phyloP scores from a whole-genome alignment of 2,113 vertebrate genomes.

The Hassar affinis region DNA sequence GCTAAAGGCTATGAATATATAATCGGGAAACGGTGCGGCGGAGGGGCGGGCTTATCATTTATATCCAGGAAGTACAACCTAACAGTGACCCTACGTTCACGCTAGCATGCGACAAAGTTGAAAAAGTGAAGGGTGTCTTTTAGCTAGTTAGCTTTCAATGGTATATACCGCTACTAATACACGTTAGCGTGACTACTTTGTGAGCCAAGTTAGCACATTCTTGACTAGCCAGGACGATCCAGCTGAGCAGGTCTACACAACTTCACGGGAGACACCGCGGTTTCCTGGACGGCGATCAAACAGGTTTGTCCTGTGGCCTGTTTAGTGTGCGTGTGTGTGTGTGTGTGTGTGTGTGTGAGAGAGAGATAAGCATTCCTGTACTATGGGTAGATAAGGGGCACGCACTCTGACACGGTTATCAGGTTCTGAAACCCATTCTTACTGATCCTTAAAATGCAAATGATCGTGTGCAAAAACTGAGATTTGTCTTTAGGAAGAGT shows the following conservation, averaged over 20 bases:
- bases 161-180: too few relatives aligned
- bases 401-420: background rate
- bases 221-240: conserved; percentile 1
- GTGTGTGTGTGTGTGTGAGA: background rate
- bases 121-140: too few relatives aligned
- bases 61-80: background rate
- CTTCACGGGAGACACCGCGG: background rate
- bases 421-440: background rate
- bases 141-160: too few relatives aligned
- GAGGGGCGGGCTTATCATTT: background rate
- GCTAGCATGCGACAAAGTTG: background rate
- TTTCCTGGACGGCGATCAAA: background rate
- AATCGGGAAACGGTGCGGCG: background rate
- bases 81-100: background rate
- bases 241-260: conserved; percentile 29
- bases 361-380: background rate
- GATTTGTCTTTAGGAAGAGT: background rate
- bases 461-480: background rate
- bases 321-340: background rate
- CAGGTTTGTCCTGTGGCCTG: background rate
- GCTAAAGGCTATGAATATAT: conserved; percentile 33
- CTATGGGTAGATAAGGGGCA: background rate
- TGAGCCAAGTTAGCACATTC: background rate
- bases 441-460: background rate
- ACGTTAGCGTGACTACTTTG: background rate